Evolutionary conservation across 2,888 invertebrate genomes (phyloP).

Genomic region (Euproctis similis): DNA sequence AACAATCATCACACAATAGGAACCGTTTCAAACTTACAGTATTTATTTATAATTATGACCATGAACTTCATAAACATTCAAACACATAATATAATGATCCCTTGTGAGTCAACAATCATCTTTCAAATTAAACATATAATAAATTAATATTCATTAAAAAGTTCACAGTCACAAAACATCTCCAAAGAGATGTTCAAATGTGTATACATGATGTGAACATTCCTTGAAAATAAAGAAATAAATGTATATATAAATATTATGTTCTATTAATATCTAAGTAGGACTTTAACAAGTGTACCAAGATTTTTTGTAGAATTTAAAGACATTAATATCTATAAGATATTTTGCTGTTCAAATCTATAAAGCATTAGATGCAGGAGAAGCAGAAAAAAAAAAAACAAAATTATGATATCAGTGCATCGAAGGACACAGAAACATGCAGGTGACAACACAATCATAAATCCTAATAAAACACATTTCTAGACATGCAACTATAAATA

Average conservation of each 20-base stretch:
- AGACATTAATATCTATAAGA: conserved; percentile 34
- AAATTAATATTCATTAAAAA: conserved; percentile 8
- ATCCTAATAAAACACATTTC: conserved; percentile 3
- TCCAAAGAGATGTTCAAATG: conserved; percentile 36
- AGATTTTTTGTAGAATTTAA: conserved; percentile 41
- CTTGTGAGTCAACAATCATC: neutral
- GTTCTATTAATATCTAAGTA: conserved; percentile 28
- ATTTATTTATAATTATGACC: conserved; percentile 38
- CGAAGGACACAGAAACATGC: conserved; percentile 68
- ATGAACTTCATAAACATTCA: conserved; percentile 25
- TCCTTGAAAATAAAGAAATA: conserved; percentile 55
- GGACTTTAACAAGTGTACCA: conserved; percentile 46
- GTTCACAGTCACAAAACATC: conserved; percentile 35
- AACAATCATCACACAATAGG: conserved; percentile 65
- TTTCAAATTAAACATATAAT: neutral
- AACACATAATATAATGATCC: too few species aligned
- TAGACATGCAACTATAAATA: conserved; percentile 28
- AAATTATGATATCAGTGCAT: conserved; percentile 68
- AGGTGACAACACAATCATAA: conserved; percentile 28
- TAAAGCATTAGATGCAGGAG: conserved; percentile 45
- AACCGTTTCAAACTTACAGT: conserved; percentile 60
- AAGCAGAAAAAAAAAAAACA: conserved; percentile 36
- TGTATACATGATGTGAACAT: conserved; percentile 60
- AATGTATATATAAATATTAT: conserved; percentile 34
- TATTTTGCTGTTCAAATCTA: conserved; percentile 57